phyloP scores from a whole-genome alignment of 2,113 vertebrate species.

The Formicarius rufipectus region DNA sequence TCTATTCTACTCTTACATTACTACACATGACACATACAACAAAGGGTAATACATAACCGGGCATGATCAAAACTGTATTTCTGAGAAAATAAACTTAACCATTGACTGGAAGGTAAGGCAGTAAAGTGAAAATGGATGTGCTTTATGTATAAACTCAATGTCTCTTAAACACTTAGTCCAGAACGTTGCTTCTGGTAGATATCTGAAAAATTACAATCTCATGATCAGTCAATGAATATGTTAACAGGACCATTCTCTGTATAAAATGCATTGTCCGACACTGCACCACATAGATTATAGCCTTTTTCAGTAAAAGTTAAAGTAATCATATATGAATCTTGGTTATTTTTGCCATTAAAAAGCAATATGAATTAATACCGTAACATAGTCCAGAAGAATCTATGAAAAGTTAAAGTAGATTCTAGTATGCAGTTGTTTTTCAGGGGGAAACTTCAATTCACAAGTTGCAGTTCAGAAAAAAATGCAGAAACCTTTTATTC shows the following conservation, averaged over 20 bases:
- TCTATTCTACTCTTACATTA: not conserved
- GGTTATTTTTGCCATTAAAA: not conserved
- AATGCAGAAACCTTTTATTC: not conserved
- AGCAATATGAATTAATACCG: not conserved
- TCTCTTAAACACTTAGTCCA: not conserved
- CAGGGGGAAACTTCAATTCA: not conserved
- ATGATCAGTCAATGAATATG: not conserved
- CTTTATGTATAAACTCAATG: not conserved
- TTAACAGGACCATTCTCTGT: not conserved
- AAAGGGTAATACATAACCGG: not conserved
- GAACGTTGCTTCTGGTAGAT: not conserved
- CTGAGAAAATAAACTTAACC: not conserved
- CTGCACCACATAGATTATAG: not conserved
- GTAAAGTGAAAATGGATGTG: not conserved
- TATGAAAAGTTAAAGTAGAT: not conserved
- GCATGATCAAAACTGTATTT: not conserved
- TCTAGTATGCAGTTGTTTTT: not conserved
- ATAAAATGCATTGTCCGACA: not conserved
- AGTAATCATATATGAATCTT: not conserved
- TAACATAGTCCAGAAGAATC: not conserved
- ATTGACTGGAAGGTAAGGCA: accelerated
- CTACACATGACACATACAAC: not conserved
- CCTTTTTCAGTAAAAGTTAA: not conserved
- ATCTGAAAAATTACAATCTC: not conserved
- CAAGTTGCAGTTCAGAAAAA: not conserved